phyloP scores from a whole-genome alignment of 2,113 vertebrate genomes.

The Rhynchopsitta pachyrhyncha region DNA sequence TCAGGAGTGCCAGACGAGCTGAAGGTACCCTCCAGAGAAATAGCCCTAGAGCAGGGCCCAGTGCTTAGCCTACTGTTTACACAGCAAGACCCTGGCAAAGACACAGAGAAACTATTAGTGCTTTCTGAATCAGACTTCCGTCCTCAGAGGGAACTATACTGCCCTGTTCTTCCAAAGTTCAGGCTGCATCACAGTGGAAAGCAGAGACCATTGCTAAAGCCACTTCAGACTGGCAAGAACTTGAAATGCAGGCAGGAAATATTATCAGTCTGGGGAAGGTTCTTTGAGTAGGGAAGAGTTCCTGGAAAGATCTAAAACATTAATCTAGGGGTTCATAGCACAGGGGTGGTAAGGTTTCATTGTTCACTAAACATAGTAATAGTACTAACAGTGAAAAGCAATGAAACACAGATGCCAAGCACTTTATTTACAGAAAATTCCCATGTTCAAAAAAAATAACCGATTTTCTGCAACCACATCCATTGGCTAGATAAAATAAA shows the following conservation, averaged over 20 bases:
- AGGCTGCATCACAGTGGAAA: not conserved
- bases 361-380: not conserved
- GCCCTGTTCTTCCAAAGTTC: not conserved
- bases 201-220: not conserved
- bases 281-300: not conserved
- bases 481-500: not conserved
- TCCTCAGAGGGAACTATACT: not conserved
- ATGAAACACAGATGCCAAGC: not conserved
- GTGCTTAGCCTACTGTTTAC: not conserved
- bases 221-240: not conserved
- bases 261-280: not conserved
- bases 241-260: not conserved
- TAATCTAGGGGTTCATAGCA: not conserved
- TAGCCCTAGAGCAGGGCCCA: not conserved
- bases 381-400: not conserved
- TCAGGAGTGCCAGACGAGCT: not conserved
- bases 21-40: not conserved
- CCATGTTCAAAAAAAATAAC: not conserved
- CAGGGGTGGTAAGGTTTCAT: not conserved
- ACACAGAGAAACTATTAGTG: not conserved
- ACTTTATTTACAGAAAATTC: not conserved
- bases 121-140: not conserved
- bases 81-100: not conserved
- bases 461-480: not conserved
- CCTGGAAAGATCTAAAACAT: not conserved